phyloP scores from a whole-genome alignment of 2,113 vertebrate species.

The Romanogobio albipinnatus region DNA sequence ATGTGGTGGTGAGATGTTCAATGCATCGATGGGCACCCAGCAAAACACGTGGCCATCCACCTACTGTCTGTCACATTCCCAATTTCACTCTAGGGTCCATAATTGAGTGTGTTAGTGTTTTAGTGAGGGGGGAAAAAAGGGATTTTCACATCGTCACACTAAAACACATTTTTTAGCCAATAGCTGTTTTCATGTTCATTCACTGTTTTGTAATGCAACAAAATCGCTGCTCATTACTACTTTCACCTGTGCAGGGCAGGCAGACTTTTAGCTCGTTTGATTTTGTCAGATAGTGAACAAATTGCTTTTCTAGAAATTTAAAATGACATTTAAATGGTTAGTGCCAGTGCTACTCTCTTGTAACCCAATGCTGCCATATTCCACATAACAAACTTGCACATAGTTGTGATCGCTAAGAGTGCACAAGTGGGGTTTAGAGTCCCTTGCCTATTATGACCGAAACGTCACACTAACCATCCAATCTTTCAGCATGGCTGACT shows the following conservation, averaged over 20 bases:
- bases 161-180: background rate
- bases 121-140: background rate
- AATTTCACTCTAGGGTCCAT: constrained; percentile 38
- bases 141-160: constrained; percentile 7
- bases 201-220: background rate
- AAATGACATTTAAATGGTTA: constrained; percentile 51
- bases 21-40: constrained; percentile 24
- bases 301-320: constrained; percentile 50
- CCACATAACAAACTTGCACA: constrained; percentile 14
- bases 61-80: constrained; percentile 13
- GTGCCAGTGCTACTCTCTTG: background rate
- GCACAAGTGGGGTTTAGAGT: constrained; percentile 1
- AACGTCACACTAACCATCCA: background rate
- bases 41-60: constrained; percentile 6
- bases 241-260: background rate
- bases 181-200: background rate
- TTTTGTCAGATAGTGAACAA: constrained; percentile 41
- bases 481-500: constrained; percentile 14
- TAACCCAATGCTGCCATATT: background rate
- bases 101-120: constrained; percentile 3
- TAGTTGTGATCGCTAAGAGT: constrained; percentile 9
- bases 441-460: background rate
- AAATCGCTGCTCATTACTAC: background rate
- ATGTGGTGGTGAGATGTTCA: constrained; percentile 14
- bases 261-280: background rate